phyloP scores from a whole-genome alignment of 2,113 vertebrate genomes.

The Hydrolagus affinis region DNA sequence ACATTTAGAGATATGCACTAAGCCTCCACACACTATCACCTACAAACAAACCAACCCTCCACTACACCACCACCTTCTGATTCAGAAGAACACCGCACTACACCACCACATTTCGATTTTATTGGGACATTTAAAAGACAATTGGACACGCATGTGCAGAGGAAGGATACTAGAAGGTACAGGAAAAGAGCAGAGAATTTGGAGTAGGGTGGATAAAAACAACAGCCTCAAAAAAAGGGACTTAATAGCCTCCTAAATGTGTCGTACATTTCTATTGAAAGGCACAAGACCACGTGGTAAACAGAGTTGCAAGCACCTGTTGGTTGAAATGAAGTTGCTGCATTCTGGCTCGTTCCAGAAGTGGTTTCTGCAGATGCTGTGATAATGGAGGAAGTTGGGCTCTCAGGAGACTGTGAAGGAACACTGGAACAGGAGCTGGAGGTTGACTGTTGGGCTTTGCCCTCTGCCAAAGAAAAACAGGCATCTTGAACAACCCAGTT shows the following conservation, averaged over 20 bases:
- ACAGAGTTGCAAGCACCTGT: constrained; percentile 51
- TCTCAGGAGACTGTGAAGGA: constrained; percentile 46
- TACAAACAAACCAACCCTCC: background rate
- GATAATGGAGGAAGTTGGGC: constrained; percentile 38
- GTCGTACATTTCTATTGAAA: background rate
- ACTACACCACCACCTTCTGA: background rate
- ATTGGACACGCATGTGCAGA: background rate
- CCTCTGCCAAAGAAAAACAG: constrained; percentile 45
- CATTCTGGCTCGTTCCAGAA: constrained; percentile 36
- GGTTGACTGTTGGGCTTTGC: constrained; percentile 57
- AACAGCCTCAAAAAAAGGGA: no score
- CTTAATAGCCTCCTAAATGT: no score
- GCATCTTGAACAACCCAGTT: background rate
- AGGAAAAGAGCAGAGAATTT: background rate
- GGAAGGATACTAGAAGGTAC: background rate
- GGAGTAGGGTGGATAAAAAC: background rate
- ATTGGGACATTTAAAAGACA: background rate
- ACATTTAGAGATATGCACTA: background rate
- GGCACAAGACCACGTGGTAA: background rate
- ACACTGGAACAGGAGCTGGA: constrained; percentile 43
- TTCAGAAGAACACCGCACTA: background rate
- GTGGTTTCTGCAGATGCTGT: constrained; percentile 37
- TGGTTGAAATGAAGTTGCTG: constrained; percentile 43
- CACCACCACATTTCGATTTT: background rate
- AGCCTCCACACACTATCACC: background rate